A percentile compares a stretch with the other conserved stretches of the same genome.
Evolutionary conservation across 1,140 invertebrate species (phyloP).

Genomic region (Penaeus japonicus): DNA sequence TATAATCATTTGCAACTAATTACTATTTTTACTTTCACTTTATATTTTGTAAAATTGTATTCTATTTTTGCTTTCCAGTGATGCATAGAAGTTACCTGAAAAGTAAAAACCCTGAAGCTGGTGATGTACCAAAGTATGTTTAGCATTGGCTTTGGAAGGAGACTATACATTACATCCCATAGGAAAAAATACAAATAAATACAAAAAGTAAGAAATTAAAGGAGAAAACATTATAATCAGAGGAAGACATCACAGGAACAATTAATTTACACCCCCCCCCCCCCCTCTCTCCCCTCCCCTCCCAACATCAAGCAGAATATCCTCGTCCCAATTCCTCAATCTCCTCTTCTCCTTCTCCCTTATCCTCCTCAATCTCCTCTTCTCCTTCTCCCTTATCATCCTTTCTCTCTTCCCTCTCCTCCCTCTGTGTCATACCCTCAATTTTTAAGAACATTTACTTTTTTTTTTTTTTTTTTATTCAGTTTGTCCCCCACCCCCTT

Average conservation of each 20-base stretch:
- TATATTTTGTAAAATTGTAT: not conserved
- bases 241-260: no score
- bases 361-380: no score
- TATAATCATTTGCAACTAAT: not conserved
- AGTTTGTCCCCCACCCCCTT: no score
- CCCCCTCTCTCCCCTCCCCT: not conserved
- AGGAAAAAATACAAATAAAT: not conserved
- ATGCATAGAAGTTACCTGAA: conserved; percentile 39
- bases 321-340: not conserved
- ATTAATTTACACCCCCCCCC: no score
- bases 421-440: no score
- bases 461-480: no score
- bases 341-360: not conserved
- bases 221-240: not conserved
- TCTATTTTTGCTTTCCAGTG: conserved; percentile 37
- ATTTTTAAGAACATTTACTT: no score
- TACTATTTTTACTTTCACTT: not conserved
- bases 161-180: conserved; percentile 10
- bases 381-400: no score
- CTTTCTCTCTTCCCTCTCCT: no score
- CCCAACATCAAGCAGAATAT: not conserved
- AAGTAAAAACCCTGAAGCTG: conserved; percentile 15
- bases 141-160: conserved; percentile 23
- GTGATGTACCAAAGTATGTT: conserved; percentile 35
- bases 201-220: conserved; percentile 10